Evolutionary conservation across 2,113 vertebrate species (phyloP), one percentile per base, ranked within the genome.

Genomic region (Zosterops pallidus): DNA sequence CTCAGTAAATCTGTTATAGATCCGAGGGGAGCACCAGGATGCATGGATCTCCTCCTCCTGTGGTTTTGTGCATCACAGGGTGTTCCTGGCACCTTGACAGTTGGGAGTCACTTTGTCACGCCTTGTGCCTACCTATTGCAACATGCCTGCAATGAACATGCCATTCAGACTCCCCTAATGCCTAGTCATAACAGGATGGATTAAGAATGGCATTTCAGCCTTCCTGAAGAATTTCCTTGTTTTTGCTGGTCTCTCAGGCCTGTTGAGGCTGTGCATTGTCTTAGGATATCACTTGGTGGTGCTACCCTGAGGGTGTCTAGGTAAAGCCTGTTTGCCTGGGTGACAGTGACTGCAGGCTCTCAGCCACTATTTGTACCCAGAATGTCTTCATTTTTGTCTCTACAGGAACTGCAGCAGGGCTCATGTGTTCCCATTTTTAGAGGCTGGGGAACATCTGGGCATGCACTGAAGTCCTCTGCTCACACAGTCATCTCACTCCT

Each of bases 201-300:
- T 97, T 96, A 97, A 95, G 93, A 93, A 88, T 76, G 92, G 97
- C 91, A 97, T 97, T 96, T 95, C 93, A 91, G 72, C 92, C 94
- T 95, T 97, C 46, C 94, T 95, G 95, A 80, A 92, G 92, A 93
- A 95, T 95, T 97, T 96, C 94, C 93, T 95, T 94, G 89, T 94
- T 94, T 88, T 83, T 94, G 84, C 75, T 94, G 72, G 70, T 94
- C 81, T 92, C 79, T 89, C 62, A 67, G 50, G 53, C 65, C 90
- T 82, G 6, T 78, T 75, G 83, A 89, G 52, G 37, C 68, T 78
- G 21, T 74, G 47, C 60, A 78, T 60, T 60, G 57, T 90, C 64
- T 42, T 12, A 65, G 69, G 71, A 67, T 86, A 68, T 92, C 80
- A 19, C 33, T 89, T 83, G 76, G 55, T 90, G 74, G 29, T 86